Percentiles rank a stretch among this genome's conserved stretches.
phyloP scores from a whole-genome alignment of 2,888 invertebrate genomes.

The Apocheima hispidaria region DNA sequence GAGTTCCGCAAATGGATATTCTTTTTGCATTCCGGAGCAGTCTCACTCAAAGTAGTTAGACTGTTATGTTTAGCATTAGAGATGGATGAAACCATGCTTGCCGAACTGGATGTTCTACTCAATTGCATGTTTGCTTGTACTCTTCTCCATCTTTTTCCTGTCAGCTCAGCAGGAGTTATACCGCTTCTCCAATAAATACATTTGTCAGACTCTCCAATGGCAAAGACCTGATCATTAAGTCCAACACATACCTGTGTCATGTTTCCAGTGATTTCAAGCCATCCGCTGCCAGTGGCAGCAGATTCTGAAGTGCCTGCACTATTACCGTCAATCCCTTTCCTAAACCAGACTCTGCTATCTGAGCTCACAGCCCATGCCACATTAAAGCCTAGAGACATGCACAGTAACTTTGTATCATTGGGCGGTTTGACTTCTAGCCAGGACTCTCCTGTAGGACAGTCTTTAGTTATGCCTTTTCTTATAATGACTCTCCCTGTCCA shows the following conservation, averaged over 20 bases:
- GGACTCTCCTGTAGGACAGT: constrained; percentile 88
- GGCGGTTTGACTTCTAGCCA: constrained; percentile 94
- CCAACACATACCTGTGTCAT: constrained; percentile 94
- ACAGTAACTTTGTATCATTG: constrained; percentile 89
- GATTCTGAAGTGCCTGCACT: constrained; percentile 90
- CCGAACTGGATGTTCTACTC: constrained; percentile 93
- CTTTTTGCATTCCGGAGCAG: constrained; percentile 72
- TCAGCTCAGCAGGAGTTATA: constrained; percentile 90
- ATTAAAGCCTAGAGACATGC: constrained; percentile 93
- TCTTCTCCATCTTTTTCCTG: constrained; percentile 95
- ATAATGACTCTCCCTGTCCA: constrained; percentile 94
- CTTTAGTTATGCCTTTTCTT: constrained; percentile 93
- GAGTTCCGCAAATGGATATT: constrained; percentile 86
- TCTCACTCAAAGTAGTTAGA: constrained; percentile 82
- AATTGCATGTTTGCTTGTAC: constrained; percentile 93
- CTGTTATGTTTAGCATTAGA: constrained; percentile 90
- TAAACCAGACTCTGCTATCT: constrained; percentile 95
- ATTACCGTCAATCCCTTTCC: constrained; percentile 90
- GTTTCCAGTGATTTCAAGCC: constrained; percentile 96
- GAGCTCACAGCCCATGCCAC: constrained; percentile 93
- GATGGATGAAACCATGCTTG: constrained; percentile 89
- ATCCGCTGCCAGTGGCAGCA: constrained; percentile 92
- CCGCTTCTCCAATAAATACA: constrained; percentile 93
- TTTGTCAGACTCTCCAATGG: constrained; percentile 93
- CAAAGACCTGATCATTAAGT: constrained; percentile 95